These are phyloP conservation scores for Megalonaias nervosa DNA, from an alignment of 1,140 invertebrate species.

Conservation along the genomic window DNA sequence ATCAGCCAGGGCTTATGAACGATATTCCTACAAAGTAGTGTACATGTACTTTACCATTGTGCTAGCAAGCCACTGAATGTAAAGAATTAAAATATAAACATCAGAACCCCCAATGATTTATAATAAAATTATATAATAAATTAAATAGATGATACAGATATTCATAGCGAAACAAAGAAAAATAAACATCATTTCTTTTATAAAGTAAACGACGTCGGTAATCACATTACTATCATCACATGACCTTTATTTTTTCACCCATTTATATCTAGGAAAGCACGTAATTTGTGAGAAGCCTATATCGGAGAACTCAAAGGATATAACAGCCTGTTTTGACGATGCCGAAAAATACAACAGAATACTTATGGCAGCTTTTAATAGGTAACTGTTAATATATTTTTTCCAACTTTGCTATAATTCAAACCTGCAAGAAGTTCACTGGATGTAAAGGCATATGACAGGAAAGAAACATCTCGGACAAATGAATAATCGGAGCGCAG, in stretches of 20 bases:
- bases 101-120: neutral
- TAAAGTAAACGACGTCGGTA: neutral
- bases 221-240: neutral
- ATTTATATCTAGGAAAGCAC: conserved; percentile 12
- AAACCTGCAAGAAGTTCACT: no score
- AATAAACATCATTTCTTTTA: neutral
- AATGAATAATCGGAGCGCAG: no score
- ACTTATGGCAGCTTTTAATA: conserved; percentile 15
- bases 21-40: no score
- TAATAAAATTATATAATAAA: neutral
- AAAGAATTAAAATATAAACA: no score
- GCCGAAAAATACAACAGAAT: conserved; percentile 3
- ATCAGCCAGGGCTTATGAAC: no score
- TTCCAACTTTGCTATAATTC: no score
- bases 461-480: no score
- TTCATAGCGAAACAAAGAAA: no score
- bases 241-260: no score
- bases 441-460: no score
- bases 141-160: neutral
- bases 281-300: conserved; percentile 22
- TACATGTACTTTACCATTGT: no score
- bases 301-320: neutral
- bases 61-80: no score
- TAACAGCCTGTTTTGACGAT: conserved; percentile 12
- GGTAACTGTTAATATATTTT: neutral